Conservation (phyloP, 1,140 invertebrate genomes). For the Drosophila nigrodunni region DNA sequence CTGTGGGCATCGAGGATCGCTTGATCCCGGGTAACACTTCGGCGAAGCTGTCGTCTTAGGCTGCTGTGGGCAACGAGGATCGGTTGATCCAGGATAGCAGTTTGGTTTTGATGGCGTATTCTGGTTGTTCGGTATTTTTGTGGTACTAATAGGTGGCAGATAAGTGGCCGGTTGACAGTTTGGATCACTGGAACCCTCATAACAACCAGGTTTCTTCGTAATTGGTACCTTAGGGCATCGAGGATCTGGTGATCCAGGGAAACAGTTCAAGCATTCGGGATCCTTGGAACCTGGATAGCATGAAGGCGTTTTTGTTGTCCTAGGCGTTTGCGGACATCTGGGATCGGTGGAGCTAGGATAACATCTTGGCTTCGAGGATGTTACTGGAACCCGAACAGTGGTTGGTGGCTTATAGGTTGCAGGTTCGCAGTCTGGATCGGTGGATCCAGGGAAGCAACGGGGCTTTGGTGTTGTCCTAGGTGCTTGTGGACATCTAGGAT, state of each 20-base stretch:
- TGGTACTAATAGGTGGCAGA: slow-evolving; percentile 3
- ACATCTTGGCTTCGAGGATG: slow-evolving; percentile 40
- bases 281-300: slow-evolving; percentile 51
- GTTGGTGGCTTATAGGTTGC: slow-evolving; percentile 30
- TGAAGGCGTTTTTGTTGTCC: slow-evolving; percentile 20
- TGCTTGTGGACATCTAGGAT: slow-evolving; percentile 26
- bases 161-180: neutral
- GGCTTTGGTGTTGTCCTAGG: slow-evolving; percentile 15
- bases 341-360: slow-evolving; percentile 34
- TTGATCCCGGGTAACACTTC: slow-evolving; percentile 38
- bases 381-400: neutral
- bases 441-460: neutral
- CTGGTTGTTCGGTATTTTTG: slow-evolving; percentile 1
- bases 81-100: slow-evolving; percentile 1
- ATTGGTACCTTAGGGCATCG: slow-evolving; percentile 83
- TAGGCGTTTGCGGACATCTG: neutral
- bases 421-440: slow-evolving; percentile 16
- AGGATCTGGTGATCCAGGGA: slow-evolving; percentile 73
- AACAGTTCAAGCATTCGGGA: slow-evolving; percentile 54
- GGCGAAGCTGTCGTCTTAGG: slow-evolving; percentile 16
- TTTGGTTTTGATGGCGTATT: neutral
- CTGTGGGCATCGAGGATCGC: slow-evolving; percentile 33
- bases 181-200: slow-evolving; percentile 22
- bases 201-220: slow-evolving; percentile 61
- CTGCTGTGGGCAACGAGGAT: neutral